phyloP scores from a whole-genome alignment of 1,140 invertebrate species.

The Drosophila subpulchrella region DNA sequence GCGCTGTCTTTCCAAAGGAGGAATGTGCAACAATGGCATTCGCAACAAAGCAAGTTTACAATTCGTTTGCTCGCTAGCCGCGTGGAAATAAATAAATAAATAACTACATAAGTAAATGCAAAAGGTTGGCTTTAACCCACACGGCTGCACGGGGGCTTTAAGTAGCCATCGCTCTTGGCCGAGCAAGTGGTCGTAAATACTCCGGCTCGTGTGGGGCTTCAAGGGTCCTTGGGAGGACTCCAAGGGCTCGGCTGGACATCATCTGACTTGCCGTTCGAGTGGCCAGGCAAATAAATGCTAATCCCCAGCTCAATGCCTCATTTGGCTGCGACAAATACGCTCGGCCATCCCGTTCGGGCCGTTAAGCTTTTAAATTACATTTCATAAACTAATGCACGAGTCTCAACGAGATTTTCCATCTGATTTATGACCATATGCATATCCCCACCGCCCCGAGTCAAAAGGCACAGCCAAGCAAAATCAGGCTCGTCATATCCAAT shows the following conservation, averaged over 20 bases:
- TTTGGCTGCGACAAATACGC: slow-evolving; percentile 25
- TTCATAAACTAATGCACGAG: slow-evolving; percentile 26
- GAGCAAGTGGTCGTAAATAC: slow-evolving; percentile 26
- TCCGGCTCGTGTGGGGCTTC: slow-evolving; percentile 13
- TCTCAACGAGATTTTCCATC: slow-evolving; percentile 17
- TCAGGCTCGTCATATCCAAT: slow-evolving; percentile 70
- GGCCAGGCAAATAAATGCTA: slow-evolving; percentile 35
- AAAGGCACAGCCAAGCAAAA: slow-evolving; percentile 32
- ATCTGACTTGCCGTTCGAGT: slow-evolving; percentile 18
- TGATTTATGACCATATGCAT: slow-evolving; percentile 20
- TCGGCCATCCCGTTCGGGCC: slow-evolving; percentile 15
- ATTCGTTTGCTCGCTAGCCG: slow-evolving; percentile 40
- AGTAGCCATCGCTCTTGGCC: slow-evolving; percentile 42
- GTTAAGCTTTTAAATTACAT: slow-evolving; percentile 42
- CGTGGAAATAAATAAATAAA: slow-evolving; percentile 44
- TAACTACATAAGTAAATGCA: slow-evolving; percentile 20
- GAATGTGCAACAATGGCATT: slow-evolving; percentile 38
- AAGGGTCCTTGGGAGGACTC: slow-evolving; percentile 19
- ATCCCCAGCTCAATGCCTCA: slow-evolving; percentile 7
- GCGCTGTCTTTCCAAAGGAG: slow-evolving; percentile 18
- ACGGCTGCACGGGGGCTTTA: slow-evolving; percentile 41
- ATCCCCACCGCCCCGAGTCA: slow-evolving; percentile 9
- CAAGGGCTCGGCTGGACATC: slow-evolving; percentile 11
- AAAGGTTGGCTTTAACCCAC: slow-evolving; percentile 54
- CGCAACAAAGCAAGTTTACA: slow-evolving; percentile 45